These are phyloP conservation scores for Scaptomyza graminum DNA, from an alignment of 1,140 invertebrate species.

Conservation along the genomic window DNA sequence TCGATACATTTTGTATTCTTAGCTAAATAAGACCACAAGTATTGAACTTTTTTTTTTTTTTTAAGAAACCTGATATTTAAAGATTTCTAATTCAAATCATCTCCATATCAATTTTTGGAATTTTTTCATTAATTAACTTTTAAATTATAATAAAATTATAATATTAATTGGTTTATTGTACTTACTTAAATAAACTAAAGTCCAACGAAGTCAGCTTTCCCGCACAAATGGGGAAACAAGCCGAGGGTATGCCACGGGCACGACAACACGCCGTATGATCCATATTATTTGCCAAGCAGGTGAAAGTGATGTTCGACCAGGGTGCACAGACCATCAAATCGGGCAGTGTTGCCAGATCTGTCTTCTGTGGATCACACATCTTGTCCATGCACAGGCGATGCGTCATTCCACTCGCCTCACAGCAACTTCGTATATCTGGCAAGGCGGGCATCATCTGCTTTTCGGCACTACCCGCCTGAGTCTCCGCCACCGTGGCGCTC, in stretches of 20 bases:
- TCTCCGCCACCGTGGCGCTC: slow-evolving; percentile 62
- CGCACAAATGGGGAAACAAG: slow-evolving; percentile 90
- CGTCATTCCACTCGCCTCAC: slow-evolving; percentile 88
- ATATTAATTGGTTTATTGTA: slow-evolving; percentile 19
- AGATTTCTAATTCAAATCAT: too few relatives aligned
- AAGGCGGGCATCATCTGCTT: slow-evolving; percentile 82
- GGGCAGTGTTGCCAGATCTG: slow-evolving; percentile 86
- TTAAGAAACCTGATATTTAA: too few relatives aligned
- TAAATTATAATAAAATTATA: too few relatives aligned
- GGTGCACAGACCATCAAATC: slow-evolving; percentile 94
- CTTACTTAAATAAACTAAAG: slow-evolving; percentile 92
- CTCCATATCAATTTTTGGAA: too few relatives aligned
- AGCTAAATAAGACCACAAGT: too few relatives aligned
- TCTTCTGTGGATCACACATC: slow-evolving; percentile 90
- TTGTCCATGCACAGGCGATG: slow-evolving; percentile 90
- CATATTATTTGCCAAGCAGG: slow-evolving; percentile 90
- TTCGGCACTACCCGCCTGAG: slow-evolving; percentile 51
- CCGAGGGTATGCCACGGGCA: slow-evolving; percentile 88
- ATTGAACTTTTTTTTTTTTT: too few relatives aligned
- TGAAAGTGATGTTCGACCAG: slow-evolving; percentile 91
- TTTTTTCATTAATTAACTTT: too few relatives aligned
- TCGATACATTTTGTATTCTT: too few relatives aligned
- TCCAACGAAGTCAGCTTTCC: slow-evolving; percentile 91
- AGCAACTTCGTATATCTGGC: slow-evolving; percentile 90
- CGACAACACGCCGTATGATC: slow-evolving; percentile 93